Evolutionary conservation across 2,888 invertebrate genomes (phyloP), one percentile per base, ranked within the genome.

Genomic region (Drosophila maculinotata): DNA sequence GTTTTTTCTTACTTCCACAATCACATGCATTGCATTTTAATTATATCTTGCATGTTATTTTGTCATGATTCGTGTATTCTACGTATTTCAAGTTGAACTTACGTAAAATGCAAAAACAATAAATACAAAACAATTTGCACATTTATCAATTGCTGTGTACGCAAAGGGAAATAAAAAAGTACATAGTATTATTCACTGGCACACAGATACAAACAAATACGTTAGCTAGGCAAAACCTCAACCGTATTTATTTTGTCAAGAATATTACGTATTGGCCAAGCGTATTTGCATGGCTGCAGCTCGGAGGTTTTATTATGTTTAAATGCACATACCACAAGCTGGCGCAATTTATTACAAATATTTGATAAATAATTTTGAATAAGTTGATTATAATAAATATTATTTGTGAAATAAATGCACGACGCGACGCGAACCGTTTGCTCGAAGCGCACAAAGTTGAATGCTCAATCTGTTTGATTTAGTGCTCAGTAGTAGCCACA

Each of bases 391-490:
- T 28, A 26, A 36, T 28, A 31, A 65, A 31, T 26, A 26, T 6
- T 12, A 42, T n/a, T 45, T 62, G 33, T 15, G 9, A 17, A 42
- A 8, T 36, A 12, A 17, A 5, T 10, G 9, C n/a, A 14, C 48
- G 53, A 30, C 38, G 45, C 57, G 70, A 33, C 42, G 54, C 51
- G 64, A 58, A 72, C 71, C 88, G 90, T 72, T 75, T 44, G 44
- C 77, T 71, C 69, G 25, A 49, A 73, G 64, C 69, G 72, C 76
- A 69, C 66, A 85, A 73, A 44, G 69, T 48, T 73, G 76, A 89
- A 75, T 87, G 81, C 51, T 69, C 44, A 58, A 36, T 53, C 14
- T 20, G 48, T 38, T 67, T 64, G 51, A 35, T 35, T 35, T 42
- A 12, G 17, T 9, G 17, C 33, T 35, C 23, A 20, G 36, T 42